Evolutionary conservation across 2,888 invertebrate species (phyloP).

Genomic region (Agrilus mali): DNA sequence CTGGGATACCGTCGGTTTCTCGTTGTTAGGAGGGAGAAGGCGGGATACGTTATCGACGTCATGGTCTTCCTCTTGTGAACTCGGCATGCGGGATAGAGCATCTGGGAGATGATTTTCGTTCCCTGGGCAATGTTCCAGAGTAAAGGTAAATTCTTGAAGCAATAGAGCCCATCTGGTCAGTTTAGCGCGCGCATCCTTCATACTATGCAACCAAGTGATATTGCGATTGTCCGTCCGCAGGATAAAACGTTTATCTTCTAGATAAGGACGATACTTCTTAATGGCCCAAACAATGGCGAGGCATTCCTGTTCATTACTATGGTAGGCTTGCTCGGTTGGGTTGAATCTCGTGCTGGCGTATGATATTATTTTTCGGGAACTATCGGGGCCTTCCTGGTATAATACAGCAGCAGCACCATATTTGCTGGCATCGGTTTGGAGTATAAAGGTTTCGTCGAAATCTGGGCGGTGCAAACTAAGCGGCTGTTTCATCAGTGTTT

Average conservation of each 20-base stretch:
- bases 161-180: not conserved
- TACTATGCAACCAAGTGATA: not conserved
- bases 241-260: too few species aligned
- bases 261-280: not conserved
- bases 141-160: not conserved
- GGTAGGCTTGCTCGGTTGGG: conserved; percentile 9
- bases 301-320: conserved; percentile 12
- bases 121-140: not conserved
- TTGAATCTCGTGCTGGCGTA: conserved; percentile 12
- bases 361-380: conserved; percentile 10
- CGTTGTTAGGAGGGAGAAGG: not conserved
- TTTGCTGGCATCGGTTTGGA: conserved; percentile 15
- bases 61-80: not conserved
- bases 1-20: too few species aligned
- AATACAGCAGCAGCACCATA: conserved; percentile 15
- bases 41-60: not conserved
- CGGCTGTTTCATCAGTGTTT: conserved; percentile 5
- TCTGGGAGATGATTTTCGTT: too few species aligned
- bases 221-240: not conserved
- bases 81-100: too few species aligned
- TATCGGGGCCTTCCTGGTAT: conserved; percentile 9
- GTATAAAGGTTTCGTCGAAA: conserved; percentile 6
- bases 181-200: not conserved
- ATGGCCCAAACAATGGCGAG: conserved; percentile 18
- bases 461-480: conserved; percentile 11